Base-by-base conservation (phyloP, 2,113 vertebrate genomes). In the Rhinoptilus africanus region DNA sequence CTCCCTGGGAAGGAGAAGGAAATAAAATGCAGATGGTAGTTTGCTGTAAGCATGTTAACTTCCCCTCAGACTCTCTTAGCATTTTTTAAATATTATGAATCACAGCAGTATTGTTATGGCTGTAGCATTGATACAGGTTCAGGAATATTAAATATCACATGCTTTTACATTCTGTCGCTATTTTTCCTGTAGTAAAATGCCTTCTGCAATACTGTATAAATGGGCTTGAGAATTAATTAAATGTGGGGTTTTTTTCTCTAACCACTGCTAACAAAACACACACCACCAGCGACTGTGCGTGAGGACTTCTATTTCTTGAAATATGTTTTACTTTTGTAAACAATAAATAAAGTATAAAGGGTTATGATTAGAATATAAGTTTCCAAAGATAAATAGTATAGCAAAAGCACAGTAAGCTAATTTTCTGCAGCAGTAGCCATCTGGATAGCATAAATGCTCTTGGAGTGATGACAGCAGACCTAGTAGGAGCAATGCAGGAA, bases 21-120 rank as follows among this genome's bases (percentile, higher is more conserved):
- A 77, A 84, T 78, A 23, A 69, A 78, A 90, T 84, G 67, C 88
- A 85, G 68, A 54, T 94, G 88, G 53, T 69, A 45, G 51, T 57
- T 91, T 91, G 41, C 62, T 72, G n/a, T 84, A 83, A 54, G 53
- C 77, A 16, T 79, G 53, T 83, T 92, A 93, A 71, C 69, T 88
- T 72, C 50, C 67, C 69, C 60, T 74, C 57, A 83, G 64, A 60
- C 59, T 77, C 12, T 32, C 37, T 62, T 85, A 60, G 17, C 2
- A 0, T 81, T 93, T 93, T 68, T 37, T 8, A 69, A 92, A 92
- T 95, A 66, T 95, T 93, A 92, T 92, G 59, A 69, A 88, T 95
- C 39, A 41, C 34, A 59, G 86, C 88, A 88, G 32, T 83, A 74
- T 77, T 96, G 43, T 96, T 97, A 83, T 26, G 71, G 73, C 60